Evolutionary conservation across 2,797 vertebrate genomes (phyloP), one percentile per base, ranked within the genome.

Genomic region (Alfaro cultratus): DNA sequence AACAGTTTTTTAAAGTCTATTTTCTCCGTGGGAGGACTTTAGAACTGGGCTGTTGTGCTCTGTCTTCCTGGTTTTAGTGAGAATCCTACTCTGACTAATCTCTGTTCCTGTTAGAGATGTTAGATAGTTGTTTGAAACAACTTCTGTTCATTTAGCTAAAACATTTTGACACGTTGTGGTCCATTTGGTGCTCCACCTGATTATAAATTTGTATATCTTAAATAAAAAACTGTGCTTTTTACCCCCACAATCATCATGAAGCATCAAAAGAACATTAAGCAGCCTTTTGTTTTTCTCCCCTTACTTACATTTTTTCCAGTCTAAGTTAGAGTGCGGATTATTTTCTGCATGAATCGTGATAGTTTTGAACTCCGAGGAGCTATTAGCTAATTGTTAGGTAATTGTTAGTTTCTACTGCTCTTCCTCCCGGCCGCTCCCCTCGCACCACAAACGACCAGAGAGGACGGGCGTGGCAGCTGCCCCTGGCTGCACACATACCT

Each of bases 291-390:
- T 29, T 57, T 57, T 53, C n/a, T 57, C 49, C 21, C 7, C 26
- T 55, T n/a, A 12, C 21, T 29, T n/a, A 15, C 12, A 16, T 12
- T 15, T 62, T 64, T 21, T 85, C 83, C 85, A 87, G 76, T 83
- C 84, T 82, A 78, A 74, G 76, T 86, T 85, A 84, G 85, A 88
- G 67, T 45, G 29, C 34, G 29, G 78, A 29, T 86, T 88, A 89
- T 88, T 90, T 88, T 88, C 80, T 36, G 73, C 77, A 91, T 91
- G 91, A 93, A 81, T 93, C 92, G 92, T 84, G 80, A 81, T 87
- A 84, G 82, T 86, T 83, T 76, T 86, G 80, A 82, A 86, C 86
- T 91, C 86, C 77, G 83, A 88, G 80, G 77, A 75, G 85, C 79
- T 89, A 85, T 39, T 39, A 51, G 87, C 86, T 82, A 88, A 90